Conservation (phyloP, 2,113 vertebrate genomes). For the Oreamnos americanus region DNA sequence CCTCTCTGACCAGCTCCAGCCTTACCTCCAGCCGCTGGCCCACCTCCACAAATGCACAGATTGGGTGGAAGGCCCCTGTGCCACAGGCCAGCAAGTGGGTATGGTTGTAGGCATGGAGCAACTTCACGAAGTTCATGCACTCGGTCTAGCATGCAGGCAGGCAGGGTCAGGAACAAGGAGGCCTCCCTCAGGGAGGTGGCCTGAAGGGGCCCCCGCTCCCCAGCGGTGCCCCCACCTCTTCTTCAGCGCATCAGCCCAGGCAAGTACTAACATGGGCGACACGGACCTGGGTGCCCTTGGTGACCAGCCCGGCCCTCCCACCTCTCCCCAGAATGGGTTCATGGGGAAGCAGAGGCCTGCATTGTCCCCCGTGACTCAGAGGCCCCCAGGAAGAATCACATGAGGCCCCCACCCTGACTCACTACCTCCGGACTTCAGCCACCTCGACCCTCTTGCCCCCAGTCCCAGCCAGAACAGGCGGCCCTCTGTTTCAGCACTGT, state of each 20-base stretch:
- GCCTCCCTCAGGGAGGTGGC: neutral
- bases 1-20: neutral
- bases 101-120: slow-evolving; percentile 92
- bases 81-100: slow-evolving; percentile 95
- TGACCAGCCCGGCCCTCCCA: neutral
- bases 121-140: slow-evolving; percentile 97
- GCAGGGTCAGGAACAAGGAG: neutral
- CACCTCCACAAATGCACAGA: slow-evolving; percentile 92
- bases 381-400: slow-evolving; percentile 1
- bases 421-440: slow-evolving; percentile 24
- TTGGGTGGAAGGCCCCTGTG: slow-evolving; percentile 95
- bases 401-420: slow-evolving; percentile 59
- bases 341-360: neutral
- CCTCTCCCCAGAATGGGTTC: neutral
- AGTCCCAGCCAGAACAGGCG: slow-evolving; percentile 25
- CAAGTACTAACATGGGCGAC: neutral
- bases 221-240: neutral
- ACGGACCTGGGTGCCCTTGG: neutral
- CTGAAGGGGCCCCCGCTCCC: neutral
- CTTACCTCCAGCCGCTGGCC: slow-evolving; percentile 92
- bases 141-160: slow-evolving; percentile 83
- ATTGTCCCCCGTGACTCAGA: neutral
- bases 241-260: neutral
- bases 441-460: slow-evolving; percentile 20
- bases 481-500: slow-evolving; percentile 43